These are phyloP conservation scores for Thyatira batis DNA, from an alignment of 2,888 invertebrate species.

Conservation along the genomic window DNA sequence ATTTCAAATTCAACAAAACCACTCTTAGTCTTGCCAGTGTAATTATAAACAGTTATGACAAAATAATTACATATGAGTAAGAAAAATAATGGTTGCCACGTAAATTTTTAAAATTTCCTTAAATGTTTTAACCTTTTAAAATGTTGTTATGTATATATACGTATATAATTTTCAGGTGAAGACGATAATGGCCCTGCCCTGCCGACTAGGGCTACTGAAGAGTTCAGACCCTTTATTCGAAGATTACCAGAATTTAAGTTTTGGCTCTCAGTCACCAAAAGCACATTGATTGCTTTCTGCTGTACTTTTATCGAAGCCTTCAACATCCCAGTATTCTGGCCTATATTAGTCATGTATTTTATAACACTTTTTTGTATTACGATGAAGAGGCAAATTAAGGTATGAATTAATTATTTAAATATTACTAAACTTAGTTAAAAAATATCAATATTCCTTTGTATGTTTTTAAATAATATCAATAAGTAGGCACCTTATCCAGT, in stretches of 20 bases:
- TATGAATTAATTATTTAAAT: conserved; percentile 63
- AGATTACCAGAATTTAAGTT: conserved; percentile 99
- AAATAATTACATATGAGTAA: too few relatives aligned
- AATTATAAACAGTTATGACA: too few relatives aligned
- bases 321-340: conserved; percentile 99
- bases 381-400: conserved; percentile 99
- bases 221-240: conserved; percentile 98
- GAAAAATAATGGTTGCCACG: too few relatives aligned
- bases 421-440: not conserved
- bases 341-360: conserved; percentile 99
- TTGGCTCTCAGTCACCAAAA: conserved; percentile 98
- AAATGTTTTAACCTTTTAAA: too few relatives aligned
- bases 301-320: conserved; percentile 99
- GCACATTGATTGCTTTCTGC: conserved; percentile 92
- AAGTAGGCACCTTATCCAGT: too few relatives aligned
- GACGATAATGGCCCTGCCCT: conserved; percentile 95
- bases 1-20: too few relatives aligned
- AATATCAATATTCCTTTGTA: too few relatives aligned
- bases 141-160: too few relatives aligned
- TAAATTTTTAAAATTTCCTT: not conserved
- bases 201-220: conserved; percentile 97
- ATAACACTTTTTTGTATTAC: conserved; percentile 98
- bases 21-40: too few relatives aligned
- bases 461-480: conserved; percentile 1
- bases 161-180: conserved; percentile 55